phyloP scores from a whole-genome alignment of 2,113 vertebrate genomes.

The Alexandromys fortis region DNA sequence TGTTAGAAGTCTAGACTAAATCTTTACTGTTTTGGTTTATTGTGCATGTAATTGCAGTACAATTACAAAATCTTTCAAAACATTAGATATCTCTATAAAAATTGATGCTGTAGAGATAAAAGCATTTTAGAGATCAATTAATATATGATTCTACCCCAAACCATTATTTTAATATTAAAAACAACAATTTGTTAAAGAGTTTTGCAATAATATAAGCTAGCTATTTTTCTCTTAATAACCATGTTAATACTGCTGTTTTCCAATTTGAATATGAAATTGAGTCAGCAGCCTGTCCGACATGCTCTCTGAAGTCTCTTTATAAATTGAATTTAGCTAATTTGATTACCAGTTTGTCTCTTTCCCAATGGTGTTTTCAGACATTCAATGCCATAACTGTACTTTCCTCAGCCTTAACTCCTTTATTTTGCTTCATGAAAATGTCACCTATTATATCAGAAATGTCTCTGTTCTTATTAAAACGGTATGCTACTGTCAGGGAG shows the following conservation, averaged over 20 bases:
- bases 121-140: constrained; percentile 64
- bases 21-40: constrained; percentile 61
- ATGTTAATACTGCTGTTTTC: constrained; percentile 59
- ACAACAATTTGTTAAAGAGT: constrained; percentile 40
- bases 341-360: constrained; percentile 26
- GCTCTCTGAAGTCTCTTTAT: constrained; percentile 45
- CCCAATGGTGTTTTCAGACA: background rate
- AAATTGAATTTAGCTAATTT: constrained; percentile 47
- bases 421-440: constrained; percentile 19
- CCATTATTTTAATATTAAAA: constrained; percentile 59
- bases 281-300: constrained; percentile 63
- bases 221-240: constrained; percentile 67
- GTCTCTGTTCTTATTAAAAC: constrained; percentile 28
- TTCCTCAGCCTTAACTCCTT: background rate
- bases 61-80: constrained; percentile 37
- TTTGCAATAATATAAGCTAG: constrained; percentile 52
- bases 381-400: background rate
- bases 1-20: constrained; percentile 1
- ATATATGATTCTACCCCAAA: constrained; percentile 61
- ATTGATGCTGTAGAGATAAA: constrained; percentile 48
- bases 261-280: constrained; percentile 61
- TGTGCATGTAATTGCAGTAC: constrained; percentile 27
- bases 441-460: background rate
- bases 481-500: background rate
- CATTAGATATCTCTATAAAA: constrained; percentile 58